These are phyloP conservation scores for Cotesia chilonis DNA, from an alignment of 1,140 invertebrate genomes.

Conservation along the genomic window DNA sequence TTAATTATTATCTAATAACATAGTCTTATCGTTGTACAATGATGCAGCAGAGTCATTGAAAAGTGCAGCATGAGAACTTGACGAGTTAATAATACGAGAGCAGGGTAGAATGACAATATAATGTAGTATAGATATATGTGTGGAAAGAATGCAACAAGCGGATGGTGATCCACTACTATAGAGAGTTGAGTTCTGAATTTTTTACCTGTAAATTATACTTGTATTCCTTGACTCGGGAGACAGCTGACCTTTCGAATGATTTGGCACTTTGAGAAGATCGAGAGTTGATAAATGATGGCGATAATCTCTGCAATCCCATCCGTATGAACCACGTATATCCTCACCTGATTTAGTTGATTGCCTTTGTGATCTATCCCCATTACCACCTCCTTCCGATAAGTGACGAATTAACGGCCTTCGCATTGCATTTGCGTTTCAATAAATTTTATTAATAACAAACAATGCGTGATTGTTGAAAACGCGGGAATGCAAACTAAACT, in stretches of 20 bases:
- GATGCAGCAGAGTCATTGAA: too few relatives aligned
- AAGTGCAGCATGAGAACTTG: not conserved
- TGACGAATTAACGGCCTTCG: slow-evolving; percentile 59
- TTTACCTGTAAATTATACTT: slow-evolving; percentile 56
- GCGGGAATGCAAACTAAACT: not conserved
- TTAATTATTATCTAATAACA: too few relatives aligned
- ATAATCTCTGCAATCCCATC: slow-evolving; percentile 56
- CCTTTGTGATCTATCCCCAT: slow-evolving; percentile 25
- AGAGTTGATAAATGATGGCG: slow-evolving; percentile 58
- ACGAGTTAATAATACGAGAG: slow-evolving; percentile 4
- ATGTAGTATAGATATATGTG: not conserved
- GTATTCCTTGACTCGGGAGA: slow-evolving; percentile 50
- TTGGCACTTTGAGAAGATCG: slow-evolving; percentile 60
- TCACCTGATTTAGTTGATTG: slow-evolving; percentile 38
- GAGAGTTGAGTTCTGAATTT: slow-evolving; percentile 3
- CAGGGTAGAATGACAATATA: not conserved
- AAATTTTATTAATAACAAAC: not conserved
- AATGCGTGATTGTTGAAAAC: not conserved
- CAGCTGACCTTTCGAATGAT: slow-evolving; percentile 45
- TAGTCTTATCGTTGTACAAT: too few relatives aligned
- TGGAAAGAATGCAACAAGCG: slow-evolving; percentile 21
- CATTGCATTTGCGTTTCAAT: slow-evolving; percentile 45
- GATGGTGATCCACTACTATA: not conserved
- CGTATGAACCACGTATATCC: slow-evolving; percentile 40
- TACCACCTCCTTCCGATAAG: slow-evolving; percentile 60